Conservation (phyloP, 1,140 invertebrate species). For the Frieseomelitta varia region DNA sequence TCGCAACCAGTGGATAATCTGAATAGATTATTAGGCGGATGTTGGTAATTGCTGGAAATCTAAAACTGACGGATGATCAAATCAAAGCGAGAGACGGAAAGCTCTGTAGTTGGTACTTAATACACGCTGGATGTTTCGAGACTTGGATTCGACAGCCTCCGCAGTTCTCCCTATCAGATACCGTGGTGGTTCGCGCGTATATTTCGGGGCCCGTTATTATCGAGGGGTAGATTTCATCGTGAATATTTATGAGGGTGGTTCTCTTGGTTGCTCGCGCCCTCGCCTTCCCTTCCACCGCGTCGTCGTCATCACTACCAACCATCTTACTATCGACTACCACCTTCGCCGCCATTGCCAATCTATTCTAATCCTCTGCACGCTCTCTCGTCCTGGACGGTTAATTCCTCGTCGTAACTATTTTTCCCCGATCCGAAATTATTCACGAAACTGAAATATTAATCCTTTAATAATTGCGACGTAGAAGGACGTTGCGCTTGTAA, state of each 20-base stretch:
- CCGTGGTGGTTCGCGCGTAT: slow-evolving; percentile 68
- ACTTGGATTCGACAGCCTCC: slow-evolving; percentile 45
- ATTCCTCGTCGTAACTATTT: too few relatives aligned
- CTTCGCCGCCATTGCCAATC: slow-evolving; percentile 2
- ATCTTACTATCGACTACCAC: slow-evolving; percentile 25
- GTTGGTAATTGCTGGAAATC: neutral
- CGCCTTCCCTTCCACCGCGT: slow-evolving; percentile 28
- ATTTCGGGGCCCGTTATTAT: slow-evolving; percentile 80
- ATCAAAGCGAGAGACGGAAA: slow-evolving; percentile 39
- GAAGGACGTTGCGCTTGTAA: too few relatives aligned
- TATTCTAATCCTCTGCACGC: neutral
- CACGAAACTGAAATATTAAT: too few relatives aligned
- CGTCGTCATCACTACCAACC: neutral
- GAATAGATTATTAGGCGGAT: neutral
- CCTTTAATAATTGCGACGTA: too few relatives aligned
- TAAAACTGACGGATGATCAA: neutral
- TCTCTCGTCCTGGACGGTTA: too few relatives aligned
- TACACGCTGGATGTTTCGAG: slow-evolving; percentile 51
- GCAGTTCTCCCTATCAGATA: slow-evolving; percentile 65
- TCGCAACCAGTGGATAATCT: neutral
- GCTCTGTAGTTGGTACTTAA: slow-evolving; percentile 38
- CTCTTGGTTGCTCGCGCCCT: slow-evolving; percentile 60
- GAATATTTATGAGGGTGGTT: slow-evolving; percentile 79
- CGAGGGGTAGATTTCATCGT: slow-evolving; percentile 81
- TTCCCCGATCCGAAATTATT: too few relatives aligned